phyloP scores from a whole-genome alignment of 2,113 vertebrate species.

The Paratilapia polleni region DNA sequence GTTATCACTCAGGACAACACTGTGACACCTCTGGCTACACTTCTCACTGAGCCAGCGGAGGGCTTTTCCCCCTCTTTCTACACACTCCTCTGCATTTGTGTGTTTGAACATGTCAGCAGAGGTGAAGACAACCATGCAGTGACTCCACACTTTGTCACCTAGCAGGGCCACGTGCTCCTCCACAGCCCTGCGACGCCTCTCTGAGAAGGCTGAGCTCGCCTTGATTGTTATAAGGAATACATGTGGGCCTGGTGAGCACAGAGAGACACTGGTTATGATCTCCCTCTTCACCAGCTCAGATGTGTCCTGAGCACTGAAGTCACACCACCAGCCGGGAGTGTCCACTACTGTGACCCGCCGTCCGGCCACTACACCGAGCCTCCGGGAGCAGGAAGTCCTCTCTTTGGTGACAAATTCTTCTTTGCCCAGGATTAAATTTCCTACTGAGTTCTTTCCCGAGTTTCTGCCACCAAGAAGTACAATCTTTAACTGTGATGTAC shows the following conservation, averaged over 20 bases:
- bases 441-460: conserved; percentile 72
- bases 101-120: neutral
- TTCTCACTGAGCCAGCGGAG: conserved; percentile 63
- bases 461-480: conserved; percentile 78
- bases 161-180: conserved; percentile 77
- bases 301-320: conserved; percentile 61
- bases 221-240: conserved; percentile 73
- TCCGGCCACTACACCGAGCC: conserved; percentile 47
- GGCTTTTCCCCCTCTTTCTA: conserved; percentile 6
- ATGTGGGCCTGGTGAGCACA: conserved; percentile 74
- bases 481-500: conserved; percentile 56
- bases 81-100: neutral
- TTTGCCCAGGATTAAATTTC: conserved; percentile 70
- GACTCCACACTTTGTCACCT: conserved; percentile 63
- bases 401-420: conserved; percentile 75
- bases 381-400: conserved; percentile 64
- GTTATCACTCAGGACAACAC: conserved; percentile 5
- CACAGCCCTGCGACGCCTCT: conserved; percentile 60
- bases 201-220: conserved; percentile 54
- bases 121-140: conserved; percentile 71
- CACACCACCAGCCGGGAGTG: conserved; percentile 79
- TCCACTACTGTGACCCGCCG: conserved; percentile 72
- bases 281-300: conserved; percentile 67
- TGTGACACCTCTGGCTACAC: conserved; percentile 65
- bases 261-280: conserved; percentile 57